Evolutionary conservation across 2,113 vertebrate genomes (phyloP).

Genomic region (Xenus cinereus): DNA sequence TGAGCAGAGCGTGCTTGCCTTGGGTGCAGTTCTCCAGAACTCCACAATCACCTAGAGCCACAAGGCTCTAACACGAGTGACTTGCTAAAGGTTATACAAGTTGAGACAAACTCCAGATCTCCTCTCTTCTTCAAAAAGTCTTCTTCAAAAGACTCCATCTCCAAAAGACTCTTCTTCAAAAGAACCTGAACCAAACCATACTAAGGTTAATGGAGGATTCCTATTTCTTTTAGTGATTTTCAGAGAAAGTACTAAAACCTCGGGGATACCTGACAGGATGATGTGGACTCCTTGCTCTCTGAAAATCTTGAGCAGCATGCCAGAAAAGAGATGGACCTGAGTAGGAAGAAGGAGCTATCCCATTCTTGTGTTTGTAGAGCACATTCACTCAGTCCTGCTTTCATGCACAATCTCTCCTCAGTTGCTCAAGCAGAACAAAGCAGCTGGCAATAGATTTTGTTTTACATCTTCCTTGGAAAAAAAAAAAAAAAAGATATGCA

Average conservation of each 20-base stretch:
- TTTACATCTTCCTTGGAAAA: neutral
- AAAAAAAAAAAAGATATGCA: neutral
- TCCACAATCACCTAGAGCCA: neutral
- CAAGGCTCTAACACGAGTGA: neutral
- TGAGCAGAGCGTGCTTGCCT: neutral
- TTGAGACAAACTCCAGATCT: neutral
- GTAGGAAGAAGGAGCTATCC: neutral
- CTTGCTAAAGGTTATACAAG: neutral
- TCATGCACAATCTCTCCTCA: neutral
- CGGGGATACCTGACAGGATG: neutral
- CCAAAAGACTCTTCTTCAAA: neutral
- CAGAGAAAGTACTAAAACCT: neutral
- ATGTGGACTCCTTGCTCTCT: neutral
- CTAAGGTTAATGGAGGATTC: neutral
- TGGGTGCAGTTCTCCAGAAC: neutral
- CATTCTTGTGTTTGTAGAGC: neutral
- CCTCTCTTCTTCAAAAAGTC: neutral
- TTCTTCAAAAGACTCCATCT: neutral
- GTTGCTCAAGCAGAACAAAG: neutral
- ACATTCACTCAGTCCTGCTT: neutral
- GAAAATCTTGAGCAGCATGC: neutral
- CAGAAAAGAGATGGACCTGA: neutral
- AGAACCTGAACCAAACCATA: neutral
- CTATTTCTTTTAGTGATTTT: neutral
- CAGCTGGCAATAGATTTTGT: neutral